A percentile compares a stretch with the other conserved stretches of the same genome.
Conservation (phyloP, 2,888 invertebrate genomes). For the Eupithecia vulgata region DNA sequence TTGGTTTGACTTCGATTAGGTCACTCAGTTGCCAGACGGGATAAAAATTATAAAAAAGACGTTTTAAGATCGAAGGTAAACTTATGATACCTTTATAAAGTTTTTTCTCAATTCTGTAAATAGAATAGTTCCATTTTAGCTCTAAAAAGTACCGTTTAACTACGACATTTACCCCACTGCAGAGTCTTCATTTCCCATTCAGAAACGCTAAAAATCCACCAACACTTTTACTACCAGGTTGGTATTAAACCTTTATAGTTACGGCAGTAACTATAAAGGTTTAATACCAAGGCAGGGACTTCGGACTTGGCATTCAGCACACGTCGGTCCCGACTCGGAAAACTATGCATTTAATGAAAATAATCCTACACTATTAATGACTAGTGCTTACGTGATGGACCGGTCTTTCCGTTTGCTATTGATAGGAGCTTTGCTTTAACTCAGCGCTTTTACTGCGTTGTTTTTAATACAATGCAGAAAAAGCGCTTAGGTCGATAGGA, state of each 20-base stretch:
- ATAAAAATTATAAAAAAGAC: not conserved
- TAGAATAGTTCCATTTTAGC: not conserved
- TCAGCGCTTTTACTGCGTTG: not conserved
- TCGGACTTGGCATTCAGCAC: slow-evolving; percentile 51
- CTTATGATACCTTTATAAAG: no score
- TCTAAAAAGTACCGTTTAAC: not conserved
- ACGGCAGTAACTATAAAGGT: no score
- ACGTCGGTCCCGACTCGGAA: slow-evolving; percentile 55
- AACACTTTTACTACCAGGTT: slow-evolving; percentile 31
- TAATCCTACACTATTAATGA: slow-evolving; percentile 66
- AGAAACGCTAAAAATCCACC: slow-evolving; percentile 21
- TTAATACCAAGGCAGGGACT: no score
- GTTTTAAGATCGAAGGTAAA: no score
- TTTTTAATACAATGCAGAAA: no score
- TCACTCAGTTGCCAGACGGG: not conserved
- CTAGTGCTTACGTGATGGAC: slow-evolving; percentile 63
- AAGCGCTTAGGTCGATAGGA: no score
- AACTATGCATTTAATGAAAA: slow-evolving; percentile 75
- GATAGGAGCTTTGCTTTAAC: slow-evolving; percentile 12
- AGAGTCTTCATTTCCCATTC: slow-evolving; percentile 11
- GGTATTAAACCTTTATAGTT: slow-evolving; percentile 30
- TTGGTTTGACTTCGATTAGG: not conserved
- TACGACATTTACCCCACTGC: no score
- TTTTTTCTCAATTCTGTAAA: no score
- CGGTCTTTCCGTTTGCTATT: slow-evolving; percentile 7